These are phyloP conservation scores for Prionailurus viverrinus DNA, from an alignment of 2,113 vertebrate species.

Conservation along the genomic window DNA sequence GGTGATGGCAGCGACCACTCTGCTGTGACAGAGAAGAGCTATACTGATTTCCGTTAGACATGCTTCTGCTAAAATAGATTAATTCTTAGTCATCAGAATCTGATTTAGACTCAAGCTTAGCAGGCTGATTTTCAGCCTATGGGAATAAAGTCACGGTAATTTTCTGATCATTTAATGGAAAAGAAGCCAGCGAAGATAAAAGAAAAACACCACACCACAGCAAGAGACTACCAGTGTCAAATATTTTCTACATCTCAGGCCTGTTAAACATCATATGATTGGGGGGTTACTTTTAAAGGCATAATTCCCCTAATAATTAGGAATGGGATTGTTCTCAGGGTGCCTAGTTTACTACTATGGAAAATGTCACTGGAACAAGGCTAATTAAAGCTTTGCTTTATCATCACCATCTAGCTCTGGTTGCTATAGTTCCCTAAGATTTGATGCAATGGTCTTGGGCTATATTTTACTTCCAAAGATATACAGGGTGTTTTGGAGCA, in stretches of 20 bases:
- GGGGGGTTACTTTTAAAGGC: not conserved
- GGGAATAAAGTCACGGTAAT: constrained; percentile 66
- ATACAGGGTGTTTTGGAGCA: not conserved
- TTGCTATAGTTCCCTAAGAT: not conserved
- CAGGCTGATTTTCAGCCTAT: constrained; percentile 66
- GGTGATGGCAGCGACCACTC: not conserved
- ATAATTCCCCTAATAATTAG: not conserved
- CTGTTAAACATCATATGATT: not conserved
- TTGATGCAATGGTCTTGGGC: not conserved
- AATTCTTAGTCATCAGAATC: constrained; percentile 67
- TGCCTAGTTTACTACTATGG: not conserved
- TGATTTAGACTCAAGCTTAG: constrained; percentile 57
- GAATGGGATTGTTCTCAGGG: not conserved
- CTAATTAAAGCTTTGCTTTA: not conserved
- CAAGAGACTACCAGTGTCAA: not conserved
- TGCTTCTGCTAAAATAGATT: constrained; percentile 54
- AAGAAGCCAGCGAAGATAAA: constrained; percentile 61
- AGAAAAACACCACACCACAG: not conserved
- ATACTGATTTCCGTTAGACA: constrained; percentile 38
- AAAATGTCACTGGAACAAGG: not conserved
- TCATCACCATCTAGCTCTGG: not conserved
- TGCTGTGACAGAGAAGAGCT: not conserved
- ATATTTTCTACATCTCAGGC: not conserved
- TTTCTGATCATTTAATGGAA: constrained; percentile 64
- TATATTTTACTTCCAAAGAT: constrained; percentile 25